Conservation (phyloP, 2,113 vertebrate genomes). For the Erythrocebus patas region DNA sequence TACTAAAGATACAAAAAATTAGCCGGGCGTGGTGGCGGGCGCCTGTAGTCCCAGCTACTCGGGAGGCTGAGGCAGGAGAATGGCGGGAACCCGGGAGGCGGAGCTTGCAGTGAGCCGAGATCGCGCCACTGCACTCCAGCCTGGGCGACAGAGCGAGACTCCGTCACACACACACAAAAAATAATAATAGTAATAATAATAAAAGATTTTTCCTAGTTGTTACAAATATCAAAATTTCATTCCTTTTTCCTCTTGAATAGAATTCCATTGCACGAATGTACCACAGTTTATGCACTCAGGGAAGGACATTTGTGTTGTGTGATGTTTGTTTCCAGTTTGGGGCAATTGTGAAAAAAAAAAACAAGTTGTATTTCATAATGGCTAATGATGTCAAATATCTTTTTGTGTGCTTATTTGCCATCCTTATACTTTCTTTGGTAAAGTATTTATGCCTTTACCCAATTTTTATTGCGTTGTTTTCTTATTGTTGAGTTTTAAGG, state of each 20-base stretch:
- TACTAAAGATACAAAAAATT: too few species aligned
- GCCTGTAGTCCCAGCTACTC: too few species aligned
- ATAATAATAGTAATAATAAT: too few species aligned
- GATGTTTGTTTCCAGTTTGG: neutral
- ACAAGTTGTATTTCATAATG: neutral
- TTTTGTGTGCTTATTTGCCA: neutral
- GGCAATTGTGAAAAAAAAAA: neutral
- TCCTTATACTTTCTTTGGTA: neutral
- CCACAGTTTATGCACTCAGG: neutral
- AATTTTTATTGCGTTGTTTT: neutral
- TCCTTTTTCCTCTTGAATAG: neutral
- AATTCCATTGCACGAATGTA: neutral
- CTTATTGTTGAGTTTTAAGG: neutral
- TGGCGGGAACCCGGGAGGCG: too few species aligned
- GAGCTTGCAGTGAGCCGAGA: too few species aligned
- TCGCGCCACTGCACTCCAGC: too few species aligned
- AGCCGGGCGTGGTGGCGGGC: too few species aligned
- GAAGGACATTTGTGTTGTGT: neutral
- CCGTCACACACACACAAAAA: too few species aligned
- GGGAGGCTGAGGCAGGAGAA: too few species aligned
- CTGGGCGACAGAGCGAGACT: too few species aligned
- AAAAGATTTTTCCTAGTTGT: neutral
- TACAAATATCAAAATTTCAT: neutral
- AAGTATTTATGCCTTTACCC: neutral
- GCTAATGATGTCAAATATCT: neutral